Conservation (phyloP, 2,888 invertebrate species). For the Lasioglossum figueresi region DNA sequence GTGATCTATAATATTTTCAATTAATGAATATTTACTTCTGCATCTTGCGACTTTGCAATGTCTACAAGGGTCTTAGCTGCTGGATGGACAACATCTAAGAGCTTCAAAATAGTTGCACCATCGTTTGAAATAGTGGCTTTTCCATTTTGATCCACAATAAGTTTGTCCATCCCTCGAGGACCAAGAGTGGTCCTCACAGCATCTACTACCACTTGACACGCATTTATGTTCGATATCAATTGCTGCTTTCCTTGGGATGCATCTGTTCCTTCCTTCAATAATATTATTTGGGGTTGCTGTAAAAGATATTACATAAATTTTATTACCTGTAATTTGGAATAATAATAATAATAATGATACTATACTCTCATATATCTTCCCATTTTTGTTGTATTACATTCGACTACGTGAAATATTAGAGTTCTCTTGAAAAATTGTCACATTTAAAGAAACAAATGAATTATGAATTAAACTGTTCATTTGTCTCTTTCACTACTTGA, state of each 20-base stretch:
- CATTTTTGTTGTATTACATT: slow-evolving; percentile 55
- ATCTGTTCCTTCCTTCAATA: slow-evolving; percentile 99
- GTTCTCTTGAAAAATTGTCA: slow-evolving; percentile 7
- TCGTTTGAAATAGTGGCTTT: slow-evolving; percentile 99
- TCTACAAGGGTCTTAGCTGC: slow-evolving; percentile 99
- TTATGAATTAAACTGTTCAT: slow-evolving; percentile 1
- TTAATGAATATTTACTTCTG: slow-evolving; percentile 89
- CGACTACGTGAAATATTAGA: slow-evolving; percentile 13
- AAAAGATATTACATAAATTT: slow-evolving; percentile 17
- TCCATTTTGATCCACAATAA: slow-evolving; percentile 95
- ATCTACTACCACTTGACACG: slow-evolving; percentile 97
- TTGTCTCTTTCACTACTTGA: slow-evolving; percentile 45
- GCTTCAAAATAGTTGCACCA: slow-evolving; percentile 99
- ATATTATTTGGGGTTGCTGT: slow-evolving; percentile 98
- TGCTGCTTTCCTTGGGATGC: slow-evolving; percentile 98
- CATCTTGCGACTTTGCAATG: slow-evolving; percentile 99
- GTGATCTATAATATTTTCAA: not conserved
- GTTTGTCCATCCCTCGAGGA: slow-evolving; percentile 99
- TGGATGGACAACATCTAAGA: slow-evolving; percentile 98
- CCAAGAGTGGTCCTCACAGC: slow-evolving; percentile 98
- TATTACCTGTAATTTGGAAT: slow-evolving; percentile 9
- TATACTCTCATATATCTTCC: slow-evolving; percentile 70
- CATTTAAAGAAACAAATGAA: slow-evolving; percentile 52
- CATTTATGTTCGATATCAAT: slow-evolving; percentile 98
- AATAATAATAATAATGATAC: slow-evolving; percentile 25